Percentiles rank a stretch among this genome's conserved stretches.
These are phyloP conservation scores for Erythrocebus patas DNA, from an alignment of 2,113 vertebrate species.

Conservation along the genomic window DNA sequence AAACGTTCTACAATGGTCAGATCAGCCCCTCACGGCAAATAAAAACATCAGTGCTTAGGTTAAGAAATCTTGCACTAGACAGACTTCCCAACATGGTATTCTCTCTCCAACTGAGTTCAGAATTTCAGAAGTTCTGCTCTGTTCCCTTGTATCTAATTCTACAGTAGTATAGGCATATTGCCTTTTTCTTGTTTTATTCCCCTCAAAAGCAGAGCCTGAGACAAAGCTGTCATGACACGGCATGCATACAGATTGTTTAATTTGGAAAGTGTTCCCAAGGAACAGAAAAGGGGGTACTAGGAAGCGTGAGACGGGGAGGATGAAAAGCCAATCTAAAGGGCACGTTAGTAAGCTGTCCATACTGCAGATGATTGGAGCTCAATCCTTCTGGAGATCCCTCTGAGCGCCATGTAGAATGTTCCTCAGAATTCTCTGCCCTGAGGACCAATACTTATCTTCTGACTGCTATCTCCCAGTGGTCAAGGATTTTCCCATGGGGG, in stretches of 20 bases:
- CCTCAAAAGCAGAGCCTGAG: neutral
- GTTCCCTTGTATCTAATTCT: neutral
- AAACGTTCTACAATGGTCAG: neutral
- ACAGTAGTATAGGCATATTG: neutral
- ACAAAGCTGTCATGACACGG: neutral
- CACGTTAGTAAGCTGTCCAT: neutral
- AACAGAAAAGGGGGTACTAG: neutral
- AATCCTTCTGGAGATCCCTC: neutral
- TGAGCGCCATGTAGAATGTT: neutral
- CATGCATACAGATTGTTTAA: neutral
- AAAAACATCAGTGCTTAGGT: neutral
- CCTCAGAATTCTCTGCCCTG: neutral
- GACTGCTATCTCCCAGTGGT: neutral
- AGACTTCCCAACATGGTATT: neutral
- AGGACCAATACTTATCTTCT: neutral
- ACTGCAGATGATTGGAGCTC: neutral
- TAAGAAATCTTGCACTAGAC: neutral
- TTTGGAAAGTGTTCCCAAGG: neutral
- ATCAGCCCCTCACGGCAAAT: neutral
- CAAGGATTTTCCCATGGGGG: neutral
- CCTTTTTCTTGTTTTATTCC: neutral
- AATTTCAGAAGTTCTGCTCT: neutral
- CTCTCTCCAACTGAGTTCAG: neutral
- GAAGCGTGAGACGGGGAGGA: neutral
- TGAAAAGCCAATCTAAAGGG: neutral